Conservation (phyloP, 92 coral and sea anemone species). For the Umimayanthus chanpuru region DNA sequence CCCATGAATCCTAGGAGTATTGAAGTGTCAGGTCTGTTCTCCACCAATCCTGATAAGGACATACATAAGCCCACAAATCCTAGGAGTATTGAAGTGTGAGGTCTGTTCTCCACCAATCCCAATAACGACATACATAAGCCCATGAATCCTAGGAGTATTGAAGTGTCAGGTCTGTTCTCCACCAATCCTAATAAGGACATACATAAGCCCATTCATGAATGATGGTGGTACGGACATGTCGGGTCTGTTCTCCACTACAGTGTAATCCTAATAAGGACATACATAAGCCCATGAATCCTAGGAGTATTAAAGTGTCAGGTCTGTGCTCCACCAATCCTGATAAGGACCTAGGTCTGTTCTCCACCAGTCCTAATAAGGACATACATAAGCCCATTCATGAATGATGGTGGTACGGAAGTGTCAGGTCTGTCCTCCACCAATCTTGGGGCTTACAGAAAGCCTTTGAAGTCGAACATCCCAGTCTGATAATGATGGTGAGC, state of each 20-base stretch:
- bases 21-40: too few species aligned
- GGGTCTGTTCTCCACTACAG: background rate
- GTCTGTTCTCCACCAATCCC: background rate
- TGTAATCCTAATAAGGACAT: background rate
- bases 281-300: background rate
- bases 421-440: background rate
- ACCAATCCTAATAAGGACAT: background rate
- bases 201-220: too few species aligned
- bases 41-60: background rate
- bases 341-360: background rate
- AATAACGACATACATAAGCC: background rate
- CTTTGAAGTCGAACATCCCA: background rate
- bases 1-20: too few species aligned
- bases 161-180: background rate
- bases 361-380: background rate
- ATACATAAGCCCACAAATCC: background rate
- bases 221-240: too few species aligned
- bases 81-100: background rate
- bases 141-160: background rate
- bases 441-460: background rate
- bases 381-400: background rate
- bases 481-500: too few species aligned
- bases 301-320: background rate
- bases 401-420: background rate
- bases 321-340: background rate